Base-by-base conservation (phyloP, 2,888 invertebrate species). In the Itoplectis maculator region DNA sequence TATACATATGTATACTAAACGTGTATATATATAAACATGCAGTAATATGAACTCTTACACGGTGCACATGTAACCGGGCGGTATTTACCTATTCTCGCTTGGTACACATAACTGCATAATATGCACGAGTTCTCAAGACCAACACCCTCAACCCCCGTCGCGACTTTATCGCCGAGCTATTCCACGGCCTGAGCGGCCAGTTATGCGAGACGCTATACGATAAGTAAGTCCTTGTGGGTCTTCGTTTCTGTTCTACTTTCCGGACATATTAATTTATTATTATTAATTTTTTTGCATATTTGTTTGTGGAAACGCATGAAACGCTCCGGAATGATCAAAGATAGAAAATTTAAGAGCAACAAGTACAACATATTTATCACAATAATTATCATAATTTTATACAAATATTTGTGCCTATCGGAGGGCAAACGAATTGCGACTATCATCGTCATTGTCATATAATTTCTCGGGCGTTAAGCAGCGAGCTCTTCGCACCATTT, bases 171-270 rank as follows among this genome's bases (percentile, higher is more conserved):
- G 56, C 61, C 59, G 42, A 35, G 23, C 40, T n/a, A 8, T n/a
- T n/a, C 18, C 8, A 59, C 66, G 59, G 29, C 2, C 20, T 20
- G 18, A 29, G 42, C 29, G 40, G 23, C 40, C 68, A 29, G 54
- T 81, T 63, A 49, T 45, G 42, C 47, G 68, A 61, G 54, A 45
- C 68, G 45, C 20, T 9, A 18, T 29, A 61, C 59, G 13, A 11
- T 40, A 66, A 42, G 35, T 45, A 51, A 54, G 54, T 11, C 49
- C 37, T 81, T 61, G 66, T 80, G 68, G 81, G 76, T 77, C 77
- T 83, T 81, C 61, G 54, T 61, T 61, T 54, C 59, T 80, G 81
- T 29, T 73, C 83, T 65, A 81, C 81, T 77, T 83, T 81, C 47
- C 42, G 51, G 37, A 13, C 72, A 37, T 68, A 81, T 83, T 81